A percentile compares a stretch with the other conserved stretches of the same genome.
phyloP scores from a whole-genome alignment of 2,888 invertebrate species.

The Ptychoptera albimana region DNA sequence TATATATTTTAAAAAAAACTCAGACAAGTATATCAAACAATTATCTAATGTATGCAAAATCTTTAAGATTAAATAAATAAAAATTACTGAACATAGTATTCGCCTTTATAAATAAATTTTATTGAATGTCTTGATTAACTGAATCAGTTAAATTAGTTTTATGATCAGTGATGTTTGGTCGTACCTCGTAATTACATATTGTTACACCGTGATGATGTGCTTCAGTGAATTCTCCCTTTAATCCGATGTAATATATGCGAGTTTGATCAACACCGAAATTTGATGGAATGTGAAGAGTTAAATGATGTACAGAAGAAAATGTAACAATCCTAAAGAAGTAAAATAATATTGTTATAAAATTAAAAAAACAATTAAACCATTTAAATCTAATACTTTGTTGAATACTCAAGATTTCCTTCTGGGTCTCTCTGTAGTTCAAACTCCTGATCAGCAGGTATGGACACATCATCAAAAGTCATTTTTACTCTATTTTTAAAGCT shows the following conservation, averaged over 20 bases:
- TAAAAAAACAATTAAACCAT: neutral
- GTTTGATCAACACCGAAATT: conserved; percentile 80
- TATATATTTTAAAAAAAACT: too few species aligned
- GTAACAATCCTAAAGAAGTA: conserved; percentile 61
- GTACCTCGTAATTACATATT: conserved; percentile 78
- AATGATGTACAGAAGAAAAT: conserved; percentile 77
- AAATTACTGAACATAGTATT: too few species aligned
- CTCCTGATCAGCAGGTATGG: conserved; percentile 64
- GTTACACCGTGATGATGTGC: conserved; percentile 78
- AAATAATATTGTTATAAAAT: conserved; percentile 4
- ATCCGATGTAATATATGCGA: conserved; percentile 78
- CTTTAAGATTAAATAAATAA: too few species aligned
- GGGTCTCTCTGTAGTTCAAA: conserved; percentile 72
- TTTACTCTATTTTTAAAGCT: conserved; percentile 86
- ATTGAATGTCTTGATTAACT: conserved; percentile 41
- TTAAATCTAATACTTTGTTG: conserved; percentile 51
- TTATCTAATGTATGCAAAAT: too few species aligned
- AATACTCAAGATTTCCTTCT: conserved; percentile 70
- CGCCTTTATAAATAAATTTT: conserved; percentile 13
- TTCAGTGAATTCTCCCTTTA: conserved; percentile 82
- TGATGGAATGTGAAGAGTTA: conserved; percentile 77
- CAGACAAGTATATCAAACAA: too few species aligned
- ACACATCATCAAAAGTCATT: conserved; percentile 87
- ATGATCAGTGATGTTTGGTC: conserved; percentile 76
- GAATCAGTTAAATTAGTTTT: conserved; percentile 49